A percentile compares a stretch with the other conserved stretches of the same genome.
phyloP scores from a whole-genome alignment of 2,113 vertebrate species.

The Malaclemys terrapin region DNA sequence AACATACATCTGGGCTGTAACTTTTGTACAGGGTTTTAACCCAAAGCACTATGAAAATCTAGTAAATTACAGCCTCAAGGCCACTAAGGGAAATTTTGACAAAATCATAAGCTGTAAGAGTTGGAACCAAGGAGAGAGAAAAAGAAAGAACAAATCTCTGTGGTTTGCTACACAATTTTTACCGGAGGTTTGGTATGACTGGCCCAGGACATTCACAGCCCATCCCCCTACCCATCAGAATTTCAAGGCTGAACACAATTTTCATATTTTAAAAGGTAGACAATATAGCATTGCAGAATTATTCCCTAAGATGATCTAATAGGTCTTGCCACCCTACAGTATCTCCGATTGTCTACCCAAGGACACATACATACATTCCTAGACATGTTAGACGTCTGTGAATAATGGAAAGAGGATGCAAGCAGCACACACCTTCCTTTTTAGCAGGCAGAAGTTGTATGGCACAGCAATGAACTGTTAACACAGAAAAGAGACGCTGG shows the following conservation, averaged over 20 bases:
- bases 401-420: not conserved
- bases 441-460: not conserved
- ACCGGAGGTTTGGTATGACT: not conserved
- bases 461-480: not conserved
- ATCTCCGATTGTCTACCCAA: not conserved
- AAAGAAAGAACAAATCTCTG: not conserved
- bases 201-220: not conserved
- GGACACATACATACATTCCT: not conserved
- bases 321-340: not conserved
- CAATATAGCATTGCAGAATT: no score
- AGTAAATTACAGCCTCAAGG: fast-evolving
- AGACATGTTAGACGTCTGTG: not conserved
- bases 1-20: fast-evolving
- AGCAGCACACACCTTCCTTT: no score
- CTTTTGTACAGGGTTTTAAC: fast-evolving
- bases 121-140: not conserved
- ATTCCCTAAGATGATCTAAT: not conserved
- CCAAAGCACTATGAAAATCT: fast-evolving
- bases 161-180: not conserved
- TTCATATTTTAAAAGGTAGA: not conserved
- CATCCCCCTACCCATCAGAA: not conserved
- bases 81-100: not conserved
- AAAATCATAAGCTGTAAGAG: fast-evolving
- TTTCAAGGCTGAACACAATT: not conserved
- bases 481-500: not conserved